Evolutionary conservation across 2,888 invertebrate species (phyloP).

Genomic region (Drosophila paranaensis): DNA sequence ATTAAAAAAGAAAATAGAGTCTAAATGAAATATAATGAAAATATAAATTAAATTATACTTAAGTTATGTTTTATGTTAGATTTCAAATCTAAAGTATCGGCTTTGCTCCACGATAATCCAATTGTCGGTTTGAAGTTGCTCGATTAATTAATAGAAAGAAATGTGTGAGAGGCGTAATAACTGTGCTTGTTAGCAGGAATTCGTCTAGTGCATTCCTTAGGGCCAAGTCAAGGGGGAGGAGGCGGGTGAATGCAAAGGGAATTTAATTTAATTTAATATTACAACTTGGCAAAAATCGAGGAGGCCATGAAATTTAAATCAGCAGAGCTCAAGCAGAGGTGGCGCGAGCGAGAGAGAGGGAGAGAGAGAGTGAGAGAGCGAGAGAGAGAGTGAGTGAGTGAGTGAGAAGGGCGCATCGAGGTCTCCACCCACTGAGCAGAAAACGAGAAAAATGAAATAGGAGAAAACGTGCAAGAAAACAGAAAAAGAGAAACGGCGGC

Average conservation of each 20-base stretch:
- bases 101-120: background rate
- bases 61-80: too few species aligned
- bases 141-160: constrained; percentile 7
- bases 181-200: constrained; percentile 17
- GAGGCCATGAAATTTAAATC: constrained; percentile 80
- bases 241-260: constrained; percentile 51
- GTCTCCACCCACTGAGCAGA: constrained; percentile 52
- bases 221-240: background rate
- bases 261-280: constrained; percentile 73
- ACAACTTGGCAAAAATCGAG: constrained; percentile 68
- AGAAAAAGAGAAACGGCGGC: constrained; percentile 31
- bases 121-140: background rate
- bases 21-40: too few species aligned
- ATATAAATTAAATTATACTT: too few species aligned
- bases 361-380: constrained; percentile 3
- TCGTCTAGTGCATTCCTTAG: constrained; percentile 28
- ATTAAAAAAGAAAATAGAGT: too few species aligned
- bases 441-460: constrained; percentile 20
- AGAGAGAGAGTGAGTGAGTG: constrained; percentile 14
- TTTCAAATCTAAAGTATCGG: too few species aligned
- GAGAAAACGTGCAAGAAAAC: constrained; percentile 35
- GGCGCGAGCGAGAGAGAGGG: constrained; percentile 4
- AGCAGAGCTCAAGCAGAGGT: constrained; percentile 38
- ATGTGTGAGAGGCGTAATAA: constrained; percentile 7
- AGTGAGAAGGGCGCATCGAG: constrained; percentile 35